Conservation (phyloP, 2,797 vertebrate species). For the Psittacula derbiana region DNA sequence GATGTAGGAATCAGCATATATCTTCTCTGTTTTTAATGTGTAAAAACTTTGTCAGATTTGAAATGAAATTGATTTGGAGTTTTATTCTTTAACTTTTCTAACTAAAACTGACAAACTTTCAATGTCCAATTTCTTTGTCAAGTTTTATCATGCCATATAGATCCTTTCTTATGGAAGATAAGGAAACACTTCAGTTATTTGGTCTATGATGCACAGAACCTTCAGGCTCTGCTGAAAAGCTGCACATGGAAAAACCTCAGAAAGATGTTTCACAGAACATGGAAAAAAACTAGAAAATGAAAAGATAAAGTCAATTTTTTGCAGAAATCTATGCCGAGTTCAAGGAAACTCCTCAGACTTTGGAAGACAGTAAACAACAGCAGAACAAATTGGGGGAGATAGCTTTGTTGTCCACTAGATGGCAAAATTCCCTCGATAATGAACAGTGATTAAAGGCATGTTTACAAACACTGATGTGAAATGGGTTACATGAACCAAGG, state of each 20-base stretch:
- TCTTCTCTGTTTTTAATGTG: background rate
- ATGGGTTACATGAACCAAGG: background rate
- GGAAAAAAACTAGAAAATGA: background rate
- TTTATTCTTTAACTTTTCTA: background rate
- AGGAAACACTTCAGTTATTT: background rate
- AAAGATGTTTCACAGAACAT: background rate
- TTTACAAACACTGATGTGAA: background rate
- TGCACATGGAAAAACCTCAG: background rate
- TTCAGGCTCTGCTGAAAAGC: background rate
- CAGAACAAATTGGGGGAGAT: background rate
- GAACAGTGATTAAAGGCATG: fast-evolving
- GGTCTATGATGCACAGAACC: background rate
- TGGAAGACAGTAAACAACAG: background rate
- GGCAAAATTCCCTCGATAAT: conserved; percentile 9
- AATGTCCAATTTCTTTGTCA: background rate
- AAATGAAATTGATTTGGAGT: background rate
- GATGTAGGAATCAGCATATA: background rate
- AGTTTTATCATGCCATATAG: background rate
- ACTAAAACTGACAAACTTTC: background rate
- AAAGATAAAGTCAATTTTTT: background rate
- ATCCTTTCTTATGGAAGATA: background rate
- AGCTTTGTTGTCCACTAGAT: conserved; percentile 1
- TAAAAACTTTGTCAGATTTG: background rate
- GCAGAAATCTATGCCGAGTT: background rate
- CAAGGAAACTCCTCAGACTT: background rate